Conservation (phyloP, 2,888 invertebrate genomes). For the Machimus rusticus region DNA sequence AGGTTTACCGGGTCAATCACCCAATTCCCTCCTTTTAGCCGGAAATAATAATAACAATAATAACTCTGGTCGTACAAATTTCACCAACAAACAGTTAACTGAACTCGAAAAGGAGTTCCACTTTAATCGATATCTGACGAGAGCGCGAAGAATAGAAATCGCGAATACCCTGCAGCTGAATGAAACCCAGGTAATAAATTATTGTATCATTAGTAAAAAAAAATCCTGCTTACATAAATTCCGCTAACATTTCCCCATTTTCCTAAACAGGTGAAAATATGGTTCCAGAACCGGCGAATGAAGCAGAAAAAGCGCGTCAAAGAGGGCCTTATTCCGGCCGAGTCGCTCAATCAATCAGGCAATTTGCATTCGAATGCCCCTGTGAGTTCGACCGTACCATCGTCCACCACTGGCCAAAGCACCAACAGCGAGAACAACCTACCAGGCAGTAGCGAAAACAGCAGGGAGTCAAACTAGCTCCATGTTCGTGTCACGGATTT, state of each 20-base stretch:
- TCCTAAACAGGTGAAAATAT: conserved; percentile 78
- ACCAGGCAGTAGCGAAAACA: conserved; percentile 73
- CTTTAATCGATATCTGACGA: conserved; percentile 97
- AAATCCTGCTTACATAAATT: not conserved
- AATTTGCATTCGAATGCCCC: conserved; percentile 52
- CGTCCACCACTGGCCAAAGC: conserved; percentile 48
- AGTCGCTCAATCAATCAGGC: conserved; percentile 66
- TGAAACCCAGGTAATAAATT: conserved; percentile 79
- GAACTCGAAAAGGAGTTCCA: conserved; percentile 99
- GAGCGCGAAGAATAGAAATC: conserved; percentile 96
- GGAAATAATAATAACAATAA: conserved; percentile 63
- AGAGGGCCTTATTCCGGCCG: conserved; percentile 81
- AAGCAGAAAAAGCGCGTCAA: conserved; percentile 98
- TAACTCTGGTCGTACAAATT: conserved; percentile 95
- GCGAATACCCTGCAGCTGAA: conserved; percentile 95
- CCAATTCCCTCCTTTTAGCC: conserved; percentile 54
- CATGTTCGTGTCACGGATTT: conserved; percentile 28
- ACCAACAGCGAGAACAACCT: conserved; percentile 48
- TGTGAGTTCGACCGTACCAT: conserved; percentile 50
- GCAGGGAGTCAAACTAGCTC: conserved; percentile 71
- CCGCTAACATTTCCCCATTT: not conserved
- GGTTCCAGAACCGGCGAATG: conserved; percentile 99
- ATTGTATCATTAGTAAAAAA: not conserved
- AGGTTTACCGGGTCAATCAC: conserved; percentile 52
- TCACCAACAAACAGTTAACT: conserved; percentile 98